Conservation (phyloP, 2,113 vertebrate species). For the Corythornis cristatus region DNA sequence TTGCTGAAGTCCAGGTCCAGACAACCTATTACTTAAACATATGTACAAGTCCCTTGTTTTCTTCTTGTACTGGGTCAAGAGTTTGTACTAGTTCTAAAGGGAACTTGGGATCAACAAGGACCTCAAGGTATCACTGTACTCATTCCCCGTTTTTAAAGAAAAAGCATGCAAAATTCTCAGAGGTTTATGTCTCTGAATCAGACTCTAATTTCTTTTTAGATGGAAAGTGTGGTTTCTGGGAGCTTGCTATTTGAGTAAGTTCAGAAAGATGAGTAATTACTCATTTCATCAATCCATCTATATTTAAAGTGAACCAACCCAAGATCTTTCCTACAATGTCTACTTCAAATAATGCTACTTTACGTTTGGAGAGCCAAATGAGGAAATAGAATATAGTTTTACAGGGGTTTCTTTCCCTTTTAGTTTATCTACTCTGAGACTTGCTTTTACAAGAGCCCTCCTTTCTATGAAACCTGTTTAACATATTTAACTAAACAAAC, state of each 20-base stretch:
- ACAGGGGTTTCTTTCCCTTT: constrained; percentile 15
- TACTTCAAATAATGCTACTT: constrained; percentile 53
- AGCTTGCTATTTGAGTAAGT: neutral
- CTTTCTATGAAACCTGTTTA: constrained; percentile 42
- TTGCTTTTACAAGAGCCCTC: constrained; percentile 18
- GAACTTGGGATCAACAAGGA: neutral
- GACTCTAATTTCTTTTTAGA: constrained; percentile 12
- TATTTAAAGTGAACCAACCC: constrained; percentile 9
- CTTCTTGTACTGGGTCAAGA: neutral
- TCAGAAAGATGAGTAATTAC: constrained; percentile 24
- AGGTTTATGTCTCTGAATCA: neutral
- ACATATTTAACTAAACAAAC: constrained; percentile 31
- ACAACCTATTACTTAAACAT: neutral
- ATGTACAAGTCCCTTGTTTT: neutral
- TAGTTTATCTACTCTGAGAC: neutral
- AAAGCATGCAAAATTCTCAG: neutral
- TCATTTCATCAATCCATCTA: constrained; percentile 42
- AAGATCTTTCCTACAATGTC: constrained; percentile 37
- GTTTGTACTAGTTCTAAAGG: neutral
- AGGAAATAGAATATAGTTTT: constrained; percentile 44
- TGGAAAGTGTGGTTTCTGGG: neutral
- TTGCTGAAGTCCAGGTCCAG: neutral
- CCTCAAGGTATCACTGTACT: neutral
- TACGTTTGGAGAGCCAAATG: constrained; percentile 46
- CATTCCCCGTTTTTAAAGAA: neutral